A percentile compares a stretch with the other conserved stretches of the same genome.
These are phyloP conservation scores for Rutpela maculata DNA, from an alignment of 2,888 invertebrate species.

Conservation along the genomic window DNA sequence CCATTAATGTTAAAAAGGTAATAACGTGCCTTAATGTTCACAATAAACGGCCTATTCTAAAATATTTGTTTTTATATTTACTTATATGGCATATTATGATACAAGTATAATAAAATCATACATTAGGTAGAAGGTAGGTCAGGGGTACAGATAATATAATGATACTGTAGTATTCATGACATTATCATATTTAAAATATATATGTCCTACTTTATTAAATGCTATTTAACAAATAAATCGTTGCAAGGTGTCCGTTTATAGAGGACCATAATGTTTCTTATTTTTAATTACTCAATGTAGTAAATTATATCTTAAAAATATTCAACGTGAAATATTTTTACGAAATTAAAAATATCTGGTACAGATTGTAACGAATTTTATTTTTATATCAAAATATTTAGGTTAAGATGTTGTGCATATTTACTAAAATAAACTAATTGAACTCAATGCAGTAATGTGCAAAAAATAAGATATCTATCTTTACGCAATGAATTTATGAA, in stretches of 20 bases:
- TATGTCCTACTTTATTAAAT: slow-evolving; percentile 15
- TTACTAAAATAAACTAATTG: too few relatives aligned
- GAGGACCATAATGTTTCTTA: not conserved
- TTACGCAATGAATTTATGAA: too few relatives aligned
- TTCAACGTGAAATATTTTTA: too few relatives aligned
- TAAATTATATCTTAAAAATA: too few relatives aligned
- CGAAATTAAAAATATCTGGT: not conserved
- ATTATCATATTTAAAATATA: slow-evolving; percentile 23
- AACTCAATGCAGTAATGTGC: too few relatives aligned
- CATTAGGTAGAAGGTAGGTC: slow-evolving; percentile 18
- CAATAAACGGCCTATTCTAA: not conserved
- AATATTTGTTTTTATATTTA: not conserved
- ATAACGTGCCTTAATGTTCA: too few relatives aligned
- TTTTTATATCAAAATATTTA: not conserved
- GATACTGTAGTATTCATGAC: slow-evolving; percentile 1
- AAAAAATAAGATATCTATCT: too few relatives aligned
- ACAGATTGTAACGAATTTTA: not conserved
- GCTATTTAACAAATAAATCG: slow-evolving; percentile 20
- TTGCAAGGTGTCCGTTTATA: not conserved
- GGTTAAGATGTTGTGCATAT: not conserved
- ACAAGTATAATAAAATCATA: not conserved
- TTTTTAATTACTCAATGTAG: too few relatives aligned
- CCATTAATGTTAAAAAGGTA: too few relatives aligned
- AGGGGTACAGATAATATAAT: slow-evolving; percentile 16
- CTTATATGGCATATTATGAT: not conserved